These are phyloP conservation scores for Shargacucullia verbasci DNA, from an alignment of 2,888 invertebrate genomes.

Conservation along the genomic window DNA sequence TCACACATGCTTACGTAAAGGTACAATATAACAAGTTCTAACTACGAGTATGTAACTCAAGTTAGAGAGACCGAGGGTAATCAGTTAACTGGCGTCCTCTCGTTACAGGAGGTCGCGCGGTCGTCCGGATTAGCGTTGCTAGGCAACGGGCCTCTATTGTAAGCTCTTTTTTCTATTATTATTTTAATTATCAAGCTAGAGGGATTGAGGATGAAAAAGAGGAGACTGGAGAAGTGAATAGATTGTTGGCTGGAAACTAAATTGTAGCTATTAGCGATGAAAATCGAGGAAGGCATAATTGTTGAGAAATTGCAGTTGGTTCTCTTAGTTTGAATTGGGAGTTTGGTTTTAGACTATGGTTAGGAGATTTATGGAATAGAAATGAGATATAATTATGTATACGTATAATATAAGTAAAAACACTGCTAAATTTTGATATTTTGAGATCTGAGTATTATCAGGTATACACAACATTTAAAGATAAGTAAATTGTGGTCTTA, in stretches of 20 bases:
- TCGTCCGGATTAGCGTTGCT: slow-evolving; percentile 62
- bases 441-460: too few species aligned
- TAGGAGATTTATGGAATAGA: neutral
- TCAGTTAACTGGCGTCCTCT: slow-evolving; percentile 62
- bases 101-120: slow-evolving; percentile 59
- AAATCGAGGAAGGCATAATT: slow-evolving; percentile 22
- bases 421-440: too few species aligned
- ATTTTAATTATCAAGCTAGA: slow-evolving; percentile 44
- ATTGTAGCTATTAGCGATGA: slow-evolving; percentile 38
- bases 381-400: too few species aligned
- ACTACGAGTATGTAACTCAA: slow-evolving; percentile 44
- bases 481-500: too few species aligned
- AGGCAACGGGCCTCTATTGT: slow-evolving; percentile 45
- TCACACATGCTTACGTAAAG: slow-evolving; percentile 11
- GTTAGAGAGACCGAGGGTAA: slow-evolving; percentile 54
- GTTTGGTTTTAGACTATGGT: slow-evolving; percentile 8
- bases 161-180: slow-evolving; percentile 25
- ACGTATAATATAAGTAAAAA: too few species aligned
- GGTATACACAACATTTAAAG: too few species aligned
- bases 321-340: slow-evolving; percentile 2
- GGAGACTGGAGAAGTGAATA: slow-evolving; percentile 2
- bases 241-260: slow-evolving; percentile 31
- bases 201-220: slow-evolving; percentile 16
- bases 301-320: slow-evolving; percentile 32
- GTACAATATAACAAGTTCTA: slow-evolving; percentile 44